Percentiles rank a stretch among this genome's conserved stretches.
Evolutionary conservation across 2,113 vertebrate genomes (phyloP).

Genomic region (Eira barbara): DNA sequence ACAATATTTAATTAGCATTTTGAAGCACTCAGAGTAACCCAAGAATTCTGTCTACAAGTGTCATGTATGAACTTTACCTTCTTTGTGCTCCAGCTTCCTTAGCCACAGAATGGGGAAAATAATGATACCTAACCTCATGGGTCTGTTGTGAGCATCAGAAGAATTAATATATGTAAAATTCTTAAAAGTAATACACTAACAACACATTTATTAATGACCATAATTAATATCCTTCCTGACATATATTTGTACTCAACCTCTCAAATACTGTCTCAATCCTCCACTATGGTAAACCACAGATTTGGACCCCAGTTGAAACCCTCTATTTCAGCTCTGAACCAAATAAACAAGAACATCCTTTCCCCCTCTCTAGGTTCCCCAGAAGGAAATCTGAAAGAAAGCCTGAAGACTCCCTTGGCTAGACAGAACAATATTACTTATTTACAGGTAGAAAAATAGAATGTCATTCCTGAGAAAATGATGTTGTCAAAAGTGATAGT

Average conservation of each 20-base stretch:
- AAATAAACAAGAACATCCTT: not conserved
- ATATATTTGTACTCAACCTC: not conserved
- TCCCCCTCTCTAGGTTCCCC: not conserved
- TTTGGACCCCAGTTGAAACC: not conserved
- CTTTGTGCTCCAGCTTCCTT: not conserved
- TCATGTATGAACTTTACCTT: not conserved
- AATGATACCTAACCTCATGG: not conserved
- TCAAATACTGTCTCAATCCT: not conserved
- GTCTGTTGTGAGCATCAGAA: not conserved
- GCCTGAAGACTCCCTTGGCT: not conserved
- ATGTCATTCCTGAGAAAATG: conserved; percentile 36
- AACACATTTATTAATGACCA: not conserved
- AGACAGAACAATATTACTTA: conserved; percentile 1
- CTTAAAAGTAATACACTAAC: not conserved
- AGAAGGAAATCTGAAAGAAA: conserved; percentile 28
- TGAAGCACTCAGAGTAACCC: not conserved
- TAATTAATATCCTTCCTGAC: conserved; percentile 15
- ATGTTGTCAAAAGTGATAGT: conserved; percentile 36
- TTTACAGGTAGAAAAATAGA: conserved; percentile 25
- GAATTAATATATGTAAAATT: conserved; percentile 9
- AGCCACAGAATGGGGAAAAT: conserved; percentile 2
- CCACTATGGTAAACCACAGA: not conserved
- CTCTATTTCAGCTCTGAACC: not conserved
- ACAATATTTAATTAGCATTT: not conserved
- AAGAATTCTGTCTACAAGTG: conserved; percentile 18